Base-by-base conservation (phyloP, 2,113 vertebrate species). In the Trachemys scripta region DNA sequence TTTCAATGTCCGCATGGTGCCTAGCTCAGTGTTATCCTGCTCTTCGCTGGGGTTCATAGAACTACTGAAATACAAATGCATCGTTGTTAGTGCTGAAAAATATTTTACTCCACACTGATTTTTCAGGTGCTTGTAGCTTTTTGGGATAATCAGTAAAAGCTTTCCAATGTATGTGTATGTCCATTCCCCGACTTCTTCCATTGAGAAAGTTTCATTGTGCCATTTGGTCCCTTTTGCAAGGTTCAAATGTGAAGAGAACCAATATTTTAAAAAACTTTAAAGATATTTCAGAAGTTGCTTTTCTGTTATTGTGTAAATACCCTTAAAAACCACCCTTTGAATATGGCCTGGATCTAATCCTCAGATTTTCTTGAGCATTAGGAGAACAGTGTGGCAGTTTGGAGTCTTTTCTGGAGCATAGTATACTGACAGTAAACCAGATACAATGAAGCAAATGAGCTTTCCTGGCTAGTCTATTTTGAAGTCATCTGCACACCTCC, bases 401-500 rank as follows among this genome's bases (percentile, higher is more conserved):
- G 4, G 91, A 94, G 82, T 42, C 0, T 83, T 94, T 27, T 92
- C 75, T 90, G 81, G 76, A 90, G 62, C 56, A 31, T 92, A 69
- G 10, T 51, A 82, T 94, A 85, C 85, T 0, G 0, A 57, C 10
- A 42, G 38, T 25, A 91, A 90, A 29, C 56, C 50, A 90, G 75
- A 90, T 87, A 65, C 14, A 14, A 3, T 88, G 72, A 38, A 38
- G 8, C 19, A 22, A 5, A 72, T 72, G 65, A 72, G 65, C 35
- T 38, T 72, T 72, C 19, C 62, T 42, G 49, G 31, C 88, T 35
- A 38, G 17, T 11, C 75, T 90, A 50, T 88, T 96, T 89, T 96
- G 78, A 90, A 97, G 80, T 95, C 78, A 62, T 94, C 93, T 95
- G 78, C 56, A 10, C 69, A 75, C 51, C 75, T 91, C n/a, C 3